Percentiles rank a stretch among this genome's conserved stretches.
Evolutionary conservation across 2,888 invertebrate genomes (phyloP).

Genomic region (Leptinotarsa rubiginosa): DNA sequence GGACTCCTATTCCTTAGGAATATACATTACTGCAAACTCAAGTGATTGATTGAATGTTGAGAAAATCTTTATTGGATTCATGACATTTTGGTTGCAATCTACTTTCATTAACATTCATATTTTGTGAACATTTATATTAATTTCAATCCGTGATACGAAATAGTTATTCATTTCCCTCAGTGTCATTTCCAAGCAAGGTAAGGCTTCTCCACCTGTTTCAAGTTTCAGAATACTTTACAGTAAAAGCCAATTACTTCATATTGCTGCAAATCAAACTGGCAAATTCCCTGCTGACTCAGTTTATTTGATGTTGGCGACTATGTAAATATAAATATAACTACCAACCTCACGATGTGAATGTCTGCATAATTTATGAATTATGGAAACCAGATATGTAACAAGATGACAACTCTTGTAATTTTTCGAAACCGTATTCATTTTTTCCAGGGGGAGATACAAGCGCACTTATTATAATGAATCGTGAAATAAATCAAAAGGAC

Average conservation of each 20-base stretch:
- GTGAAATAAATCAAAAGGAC: constrained; percentile 21
- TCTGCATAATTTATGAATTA: constrained; percentile 29
- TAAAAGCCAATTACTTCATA: constrained; percentile 23
- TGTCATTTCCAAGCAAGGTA: background rate
- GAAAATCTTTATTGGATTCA: too few relatives aligned
- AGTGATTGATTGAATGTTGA: too few relatives aligned
- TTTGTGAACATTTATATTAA: too few relatives aligned
- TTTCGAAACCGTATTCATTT: constrained; percentile 11
- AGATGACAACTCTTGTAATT: constrained; percentile 26
- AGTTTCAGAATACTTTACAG: background rate
- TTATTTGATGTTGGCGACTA: constrained; percentile 25
- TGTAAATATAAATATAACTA: constrained; percentile 29
- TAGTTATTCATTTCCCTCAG: background rate
- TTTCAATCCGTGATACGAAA: background rate
- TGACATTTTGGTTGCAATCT: too few relatives aligned
- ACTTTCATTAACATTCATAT: too few relatives aligned
- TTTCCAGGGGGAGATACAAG: constrained; percentile 18
- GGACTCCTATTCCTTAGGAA: too few relatives aligned
- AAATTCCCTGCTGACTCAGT: constrained; percentile 26
- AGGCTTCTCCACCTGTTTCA: constrained; percentile 1
- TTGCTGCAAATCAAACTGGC: constrained; percentile 23
- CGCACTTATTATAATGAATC: constrained; percentile 22
- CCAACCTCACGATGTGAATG: constrained; percentile 21
- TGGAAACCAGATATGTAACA: constrained; percentile 30
- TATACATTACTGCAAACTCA: too few relatives aligned